Percentiles rank a stretch among this genome's conserved stretches.
phyloP scores from a whole-genome alignment of 2,888 invertebrate genomes.

The Polymixis flavicincta region DNA sequence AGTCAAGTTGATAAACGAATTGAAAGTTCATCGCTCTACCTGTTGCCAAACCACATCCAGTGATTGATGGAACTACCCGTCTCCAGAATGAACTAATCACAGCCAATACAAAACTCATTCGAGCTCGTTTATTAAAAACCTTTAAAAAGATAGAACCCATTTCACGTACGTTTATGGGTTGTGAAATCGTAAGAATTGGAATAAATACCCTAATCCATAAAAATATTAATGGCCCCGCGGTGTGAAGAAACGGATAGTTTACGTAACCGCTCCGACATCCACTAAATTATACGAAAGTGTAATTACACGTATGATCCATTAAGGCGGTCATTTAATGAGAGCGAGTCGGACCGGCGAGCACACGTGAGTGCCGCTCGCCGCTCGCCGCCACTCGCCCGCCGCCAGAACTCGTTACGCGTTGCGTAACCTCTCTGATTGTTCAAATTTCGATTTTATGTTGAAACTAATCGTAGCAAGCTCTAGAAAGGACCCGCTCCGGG shows the following conservation, averaged over 20 bases:
- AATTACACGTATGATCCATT: slow-evolving; percentile 83
- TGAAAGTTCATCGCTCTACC: slow-evolving; percentile 22
- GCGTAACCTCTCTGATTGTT: slow-evolving; percentile 79
- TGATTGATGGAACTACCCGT: slow-evolving; percentile 28
- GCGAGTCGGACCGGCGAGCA: slow-evolving; percentile 60
- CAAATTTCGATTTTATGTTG: slow-evolving; percentile 77
- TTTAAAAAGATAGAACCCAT: slow-evolving; percentile 33
- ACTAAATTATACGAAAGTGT: slow-evolving; percentile 80
- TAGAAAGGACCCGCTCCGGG: slow-evolving; percentile 79
- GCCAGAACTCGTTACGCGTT: slow-evolving; percentile 68
- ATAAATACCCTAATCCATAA: slow-evolving; percentile 60
- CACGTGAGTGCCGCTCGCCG: slow-evolving; percentile 52
- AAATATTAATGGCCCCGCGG: slow-evolving; percentile 64
- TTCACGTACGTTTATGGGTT: slow-evolving; percentile 32
- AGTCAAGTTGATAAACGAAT: slow-evolving; percentile 18
- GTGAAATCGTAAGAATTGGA: slow-evolving; percentile 51
- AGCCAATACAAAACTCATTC: slow-evolving; percentile 14
- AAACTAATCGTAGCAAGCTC: slow-evolving; percentile 75
- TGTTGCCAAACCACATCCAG: slow-evolving; percentile 21
- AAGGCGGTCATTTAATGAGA: slow-evolving; percentile 78
- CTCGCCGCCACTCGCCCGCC: slow-evolving; percentile 47
- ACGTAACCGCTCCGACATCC: slow-evolving; percentile 74
- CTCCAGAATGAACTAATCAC: slow-evolving; percentile 20
- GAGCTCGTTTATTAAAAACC: slow-evolving; percentile 17
- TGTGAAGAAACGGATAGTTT: slow-evolving; percentile 70